Percentiles rank a stretch among this genome's conserved stretches.
These are phyloP conservation scores for Synchiropus splendidus DNA, from an alignment of 2,113 vertebrate species.

Conservation along the genomic window DNA sequence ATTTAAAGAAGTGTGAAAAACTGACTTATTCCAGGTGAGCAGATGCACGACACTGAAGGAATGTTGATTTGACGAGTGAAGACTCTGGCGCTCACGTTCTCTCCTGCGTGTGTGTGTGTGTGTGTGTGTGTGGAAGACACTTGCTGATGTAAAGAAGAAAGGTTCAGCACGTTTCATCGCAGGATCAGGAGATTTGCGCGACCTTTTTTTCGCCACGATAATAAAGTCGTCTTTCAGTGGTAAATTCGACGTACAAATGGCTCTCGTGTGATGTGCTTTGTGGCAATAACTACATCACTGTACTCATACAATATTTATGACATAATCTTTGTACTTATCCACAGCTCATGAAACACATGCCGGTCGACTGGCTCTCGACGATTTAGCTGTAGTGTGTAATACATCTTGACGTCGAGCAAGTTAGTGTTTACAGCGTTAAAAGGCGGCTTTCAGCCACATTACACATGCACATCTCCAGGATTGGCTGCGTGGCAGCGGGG, in stretches of 20 bases:
- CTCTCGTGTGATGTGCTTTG: slow-evolving; percentile 5
- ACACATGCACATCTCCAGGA: slow-evolving; percentile 66
- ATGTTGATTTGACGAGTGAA: too few relatives aligned
- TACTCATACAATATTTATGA: slow-evolving; percentile 27
- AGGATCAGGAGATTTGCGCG: too few relatives aligned
- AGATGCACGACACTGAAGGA: too few relatives aligned
- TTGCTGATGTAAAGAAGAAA: too few relatives aligned
- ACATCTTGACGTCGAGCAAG: slow-evolving; percentile 55
- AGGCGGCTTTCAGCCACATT: slow-evolving; percentile 72
- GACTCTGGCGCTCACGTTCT: too few relatives aligned
- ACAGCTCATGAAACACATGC: slow-evolving; percentile 32
- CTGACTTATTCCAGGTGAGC: too few relatives aligned
- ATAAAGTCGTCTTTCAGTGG: too few relatives aligned
- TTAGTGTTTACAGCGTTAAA: slow-evolving; percentile 63
- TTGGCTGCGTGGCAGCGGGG: slow-evolving; percentile 58
- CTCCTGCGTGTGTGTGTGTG: too few relatives aligned
- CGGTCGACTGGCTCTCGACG: slow-evolving; percentile 30
- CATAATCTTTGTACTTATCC: slow-evolving; percentile 19
- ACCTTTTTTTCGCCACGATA: too few relatives aligned
- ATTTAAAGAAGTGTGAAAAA: too few relatives aligned
- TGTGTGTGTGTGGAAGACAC: too few relatives aligned
- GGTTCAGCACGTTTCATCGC: too few relatives aligned
- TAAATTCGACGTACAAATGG: slow-evolving; percentile 18
- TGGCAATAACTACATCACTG: slow-evolving; percentile 20
- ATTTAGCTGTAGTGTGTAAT: slow-evolving; percentile 59